Evolutionary conservation across 2,113 vertebrate genomes (phyloP), one percentile per base, ranked within the genome.

Genomic region (Ceratotherium simum): DNA sequence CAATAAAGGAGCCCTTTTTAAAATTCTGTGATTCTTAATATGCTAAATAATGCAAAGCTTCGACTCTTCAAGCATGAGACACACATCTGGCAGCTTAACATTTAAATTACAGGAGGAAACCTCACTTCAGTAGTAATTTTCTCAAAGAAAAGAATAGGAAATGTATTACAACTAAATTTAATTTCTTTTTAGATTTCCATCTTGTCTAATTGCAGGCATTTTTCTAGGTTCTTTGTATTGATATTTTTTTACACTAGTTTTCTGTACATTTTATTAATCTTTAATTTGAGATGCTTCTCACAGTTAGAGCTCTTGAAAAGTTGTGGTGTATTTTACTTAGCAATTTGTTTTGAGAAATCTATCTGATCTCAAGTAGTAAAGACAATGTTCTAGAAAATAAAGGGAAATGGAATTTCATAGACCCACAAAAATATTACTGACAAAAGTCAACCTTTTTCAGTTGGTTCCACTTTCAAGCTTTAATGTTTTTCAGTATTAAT

Each of bases 41-140:
- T 99, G 99, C 99, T 99, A 99, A 99, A 99, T 99, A 99, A 99
- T 99, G 99, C 99, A 99, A 99, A 99, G 99, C 99, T 99, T 99
- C 98, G 98, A 99, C 99, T 99, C 99, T 99, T 99, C 99, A 99
- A 99, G 99, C 99, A 99, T 99, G 99, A 99, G 99, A 99, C 99
- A 99, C 99, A 99, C 99, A 99, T 99, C 99, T 99, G 99, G 99
- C 99, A 99, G 99, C 99, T 99, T 99, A 99, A 99, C 99, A 99
- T 99, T 99, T 99, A 99, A 99, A 99, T 99, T 99, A 99, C 99
- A 99, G 99, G 98, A 98, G 98, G 98, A 95, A 98, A 95, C 79
- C 89, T 98, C 99, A 99, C 99, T 99, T 99, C 99, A 99, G 99
- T 99, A 99, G 99, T 99, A 99, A 99, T 99, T 99, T 99, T 99